A percentile compares a stretch with the other conserved stretches of the same genome.
phyloP scores from a whole-genome alignment of 2,888 invertebrate species.

The Tuta absoluta region DNA sequence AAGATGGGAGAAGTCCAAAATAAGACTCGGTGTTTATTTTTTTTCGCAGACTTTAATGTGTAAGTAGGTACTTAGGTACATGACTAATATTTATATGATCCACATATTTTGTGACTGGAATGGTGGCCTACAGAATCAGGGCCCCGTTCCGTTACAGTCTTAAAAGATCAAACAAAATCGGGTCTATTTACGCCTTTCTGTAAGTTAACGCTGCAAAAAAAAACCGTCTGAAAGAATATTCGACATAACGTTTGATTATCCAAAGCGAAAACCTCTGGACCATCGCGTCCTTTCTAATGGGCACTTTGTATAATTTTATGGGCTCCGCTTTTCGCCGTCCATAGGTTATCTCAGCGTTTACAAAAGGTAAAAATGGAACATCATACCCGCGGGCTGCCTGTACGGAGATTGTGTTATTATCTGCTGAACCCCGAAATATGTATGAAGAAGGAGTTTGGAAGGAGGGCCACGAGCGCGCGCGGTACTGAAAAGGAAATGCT shows the following conservation, averaged over 20 bases:
- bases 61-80: too few species aligned
- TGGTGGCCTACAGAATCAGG: too few species aligned
- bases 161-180: slow-evolving; percentile 3
- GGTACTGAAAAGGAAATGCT: slow-evolving; percentile 8
- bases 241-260: slow-evolving; percentile 34
- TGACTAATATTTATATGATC: too few species aligned
- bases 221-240: slow-evolving; percentile 26
- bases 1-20: too few species aligned
- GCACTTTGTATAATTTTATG: slow-evolving; percentile 41
- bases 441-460: slow-evolving; percentile 9
- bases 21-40: too few species aligned
- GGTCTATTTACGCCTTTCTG: slow-evolving; percentile 1
- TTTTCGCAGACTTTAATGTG: too few species aligned
- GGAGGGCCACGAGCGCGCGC: neutral
- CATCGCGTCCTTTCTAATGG: slow-evolving; percentile 35
- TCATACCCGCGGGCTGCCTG: slow-evolving; percentile 14
- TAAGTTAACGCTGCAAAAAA: slow-evolving; percentile 22
- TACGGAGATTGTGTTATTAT: slow-evolving; percentile 15
- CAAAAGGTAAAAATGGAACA: slow-evolving; percentile 27
- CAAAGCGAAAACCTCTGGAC: slow-evolving; percentile 32
- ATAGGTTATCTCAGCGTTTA: slow-evolving; percentile 30
- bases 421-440: neutral
- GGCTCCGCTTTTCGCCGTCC: slow-evolving; percentile 26
- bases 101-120: too few species aligned
- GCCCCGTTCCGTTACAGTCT: too few species aligned